phyloP scores from a whole-genome alignment of 2,888 invertebrate species.

The Dascillus cervinus region DNA sequence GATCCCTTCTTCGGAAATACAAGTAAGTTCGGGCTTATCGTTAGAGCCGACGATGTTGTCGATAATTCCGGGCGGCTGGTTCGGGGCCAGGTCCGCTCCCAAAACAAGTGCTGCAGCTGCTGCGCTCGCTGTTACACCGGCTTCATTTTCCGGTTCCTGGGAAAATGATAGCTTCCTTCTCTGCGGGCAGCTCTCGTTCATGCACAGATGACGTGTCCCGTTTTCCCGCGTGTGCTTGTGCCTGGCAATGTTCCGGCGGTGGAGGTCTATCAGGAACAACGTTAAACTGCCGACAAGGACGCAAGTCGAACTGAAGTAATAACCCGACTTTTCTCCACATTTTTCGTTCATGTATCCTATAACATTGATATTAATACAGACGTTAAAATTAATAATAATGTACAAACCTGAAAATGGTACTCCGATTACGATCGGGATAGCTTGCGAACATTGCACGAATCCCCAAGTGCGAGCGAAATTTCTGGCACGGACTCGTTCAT shows the following conservation, averaged over 20 bases:
- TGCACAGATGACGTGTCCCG: slow-evolving; percentile 50
- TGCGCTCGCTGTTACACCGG: slow-evolving; percentile 41
- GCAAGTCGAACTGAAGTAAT: slow-evolving; percentile 76
- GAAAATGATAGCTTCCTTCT: slow-evolving; percentile 50
- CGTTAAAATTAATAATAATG: slow-evolving; percentile 1
- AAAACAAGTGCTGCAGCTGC: slow-evolving; percentile 48
- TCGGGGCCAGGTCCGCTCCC: slow-evolving; percentile 45
- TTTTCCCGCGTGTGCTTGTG: slow-evolving; percentile 61
- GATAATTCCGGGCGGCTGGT: slow-evolving; percentile 41
- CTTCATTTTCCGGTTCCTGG: slow-evolving; percentile 51
- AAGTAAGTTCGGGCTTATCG: slow-evolving; percentile 69
- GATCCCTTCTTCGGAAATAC: slow-evolving; percentile 79
- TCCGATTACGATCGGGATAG: slow-evolving; percentile 76
- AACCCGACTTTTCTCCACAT: slow-evolving; percentile 70
- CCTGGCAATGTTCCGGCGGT: slow-evolving; percentile 59
- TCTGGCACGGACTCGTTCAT: slow-evolving; percentile 75
- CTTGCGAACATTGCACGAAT: slow-evolving; percentile 80
- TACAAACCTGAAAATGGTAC: slow-evolving; percentile 69
- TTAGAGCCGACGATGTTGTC: slow-evolving; percentile 43
- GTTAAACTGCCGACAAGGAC: slow-evolving; percentile 68
- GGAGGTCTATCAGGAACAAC: slow-evolving; percentile 74
- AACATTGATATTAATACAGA: no score
- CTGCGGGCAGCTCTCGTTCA: slow-evolving; percentile 50
- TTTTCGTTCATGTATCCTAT: slow-evolving; percentile 77
- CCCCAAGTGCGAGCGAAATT: slow-evolving; percentile 87